A percentile compares a stretch with the other conserved stretches of the same genome.
phyloP scores from a whole-genome alignment of 2,797 vertebrate species.

The Enteromius treurensis region DNA sequence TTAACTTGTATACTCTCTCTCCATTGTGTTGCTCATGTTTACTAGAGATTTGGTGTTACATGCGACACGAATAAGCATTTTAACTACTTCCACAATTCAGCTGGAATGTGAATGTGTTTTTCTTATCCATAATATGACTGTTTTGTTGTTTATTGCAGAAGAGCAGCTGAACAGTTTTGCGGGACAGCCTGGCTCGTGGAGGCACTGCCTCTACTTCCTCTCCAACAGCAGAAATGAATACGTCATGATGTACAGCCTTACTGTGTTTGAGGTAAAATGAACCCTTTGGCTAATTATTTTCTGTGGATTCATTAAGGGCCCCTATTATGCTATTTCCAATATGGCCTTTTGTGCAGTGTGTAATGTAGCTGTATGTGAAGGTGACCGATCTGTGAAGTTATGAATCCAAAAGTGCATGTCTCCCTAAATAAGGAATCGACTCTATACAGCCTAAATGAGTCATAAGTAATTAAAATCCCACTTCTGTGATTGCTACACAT shows the following conservation, averaged over 20 bases:
- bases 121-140: neutral
- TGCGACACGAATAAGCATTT: neutral
- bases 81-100: neutral
- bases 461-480: no score
- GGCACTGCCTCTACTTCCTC: slow-evolving; percentile 96
- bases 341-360: no score
- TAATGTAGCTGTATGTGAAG: no score
- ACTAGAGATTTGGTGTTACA: neutral
- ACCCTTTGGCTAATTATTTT: neutral
- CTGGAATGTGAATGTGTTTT: neutral
- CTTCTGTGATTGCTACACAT: no score
- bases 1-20: neutral
- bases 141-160: slow-evolving; percentile 76
- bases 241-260: slow-evolving; percentile 99
- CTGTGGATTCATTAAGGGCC: neutral
- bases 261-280: slow-evolving; percentile 95
- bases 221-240: slow-evolving; percentile 97
- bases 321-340: no score
- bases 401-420: no score
- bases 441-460: no score
- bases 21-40: neutral
- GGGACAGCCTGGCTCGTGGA: slow-evolving; percentile 96
- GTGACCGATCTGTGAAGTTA: no score
- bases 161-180: slow-evolving; percentile 98
- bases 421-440: no score